Conservation (phyloP, 2,113 vertebrate genomes). For the Orycteropus afer region DNA sequence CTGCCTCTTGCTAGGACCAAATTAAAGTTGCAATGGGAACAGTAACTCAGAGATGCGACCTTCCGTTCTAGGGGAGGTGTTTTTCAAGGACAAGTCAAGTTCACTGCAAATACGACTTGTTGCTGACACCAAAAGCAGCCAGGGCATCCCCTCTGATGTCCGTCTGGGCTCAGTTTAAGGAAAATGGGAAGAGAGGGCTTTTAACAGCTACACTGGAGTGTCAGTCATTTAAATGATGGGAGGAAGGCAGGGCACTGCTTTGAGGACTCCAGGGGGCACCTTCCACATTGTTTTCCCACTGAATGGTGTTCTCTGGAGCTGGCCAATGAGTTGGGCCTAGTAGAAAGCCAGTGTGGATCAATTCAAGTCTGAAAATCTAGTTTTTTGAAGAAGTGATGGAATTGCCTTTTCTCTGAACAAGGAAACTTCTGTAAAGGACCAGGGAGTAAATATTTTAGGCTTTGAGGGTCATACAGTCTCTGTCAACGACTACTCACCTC, state of each 20-base stretch:
- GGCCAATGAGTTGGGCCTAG: neutral
- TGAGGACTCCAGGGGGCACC: too few species aligned
- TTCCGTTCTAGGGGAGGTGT: constrained; percentile 4
- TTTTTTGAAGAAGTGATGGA: constrained; percentile 11
- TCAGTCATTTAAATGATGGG: neutral
- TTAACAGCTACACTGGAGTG: neutral
- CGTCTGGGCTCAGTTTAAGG: neutral
- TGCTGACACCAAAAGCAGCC: neutral
- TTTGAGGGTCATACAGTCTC: neutral
- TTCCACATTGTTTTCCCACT: neutral
- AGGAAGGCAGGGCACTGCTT: neutral
- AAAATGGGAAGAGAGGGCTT: neutral
- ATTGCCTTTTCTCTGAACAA: neutral
- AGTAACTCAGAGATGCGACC: neutral
- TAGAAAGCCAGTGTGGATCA: neutral
- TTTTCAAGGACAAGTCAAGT: neutral
- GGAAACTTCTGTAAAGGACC: neutral
- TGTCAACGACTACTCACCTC: neutral
- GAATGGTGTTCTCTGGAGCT: neutral
- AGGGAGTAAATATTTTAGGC: neutral
- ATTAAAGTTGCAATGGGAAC: neutral
- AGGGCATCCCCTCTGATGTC: neutral
- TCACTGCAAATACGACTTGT: neutral
- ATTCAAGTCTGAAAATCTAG: neutral
- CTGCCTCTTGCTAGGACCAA: neutral